Conservation (phyloP, 2,113 vertebrate species). For the Genyomyrus donnyi region DNA sequence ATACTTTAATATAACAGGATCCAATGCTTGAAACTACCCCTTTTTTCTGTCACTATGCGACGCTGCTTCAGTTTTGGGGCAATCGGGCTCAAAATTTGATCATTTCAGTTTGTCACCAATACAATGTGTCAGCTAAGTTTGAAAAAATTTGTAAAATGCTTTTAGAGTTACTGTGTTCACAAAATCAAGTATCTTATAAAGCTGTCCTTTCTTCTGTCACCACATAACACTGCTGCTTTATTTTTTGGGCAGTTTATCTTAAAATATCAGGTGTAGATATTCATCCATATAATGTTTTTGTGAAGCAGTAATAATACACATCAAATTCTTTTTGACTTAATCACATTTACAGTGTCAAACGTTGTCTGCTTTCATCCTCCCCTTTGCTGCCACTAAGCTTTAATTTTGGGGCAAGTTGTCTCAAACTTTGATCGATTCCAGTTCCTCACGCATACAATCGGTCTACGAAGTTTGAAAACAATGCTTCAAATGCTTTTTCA, state of each 20-base stretch:
- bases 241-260: neutral
- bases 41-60: neutral
- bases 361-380: neutral
- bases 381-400: neutral
- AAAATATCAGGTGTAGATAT: neutral
- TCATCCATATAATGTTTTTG: neutral
- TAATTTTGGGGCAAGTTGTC: neutral
- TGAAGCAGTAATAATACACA: neutral
- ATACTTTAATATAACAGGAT: neutral
- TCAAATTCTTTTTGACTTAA: neutral
- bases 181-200: neutral
- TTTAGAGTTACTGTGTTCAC: neutral
- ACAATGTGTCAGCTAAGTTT: neutral
- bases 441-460: neutral
- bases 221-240: neutral
- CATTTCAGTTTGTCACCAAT: neutral
- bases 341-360: neutral
- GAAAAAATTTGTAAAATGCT: neutral
- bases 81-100: neutral
- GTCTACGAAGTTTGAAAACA: neutral
- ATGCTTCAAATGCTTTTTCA: neutral
- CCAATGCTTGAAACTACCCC: neutral
- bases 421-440: neutral
- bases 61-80: neutral
- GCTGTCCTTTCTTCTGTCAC: neutral